Conservation (phyloP, 1,140 invertebrate genomes). For the Ostrea edulis region DNA sequence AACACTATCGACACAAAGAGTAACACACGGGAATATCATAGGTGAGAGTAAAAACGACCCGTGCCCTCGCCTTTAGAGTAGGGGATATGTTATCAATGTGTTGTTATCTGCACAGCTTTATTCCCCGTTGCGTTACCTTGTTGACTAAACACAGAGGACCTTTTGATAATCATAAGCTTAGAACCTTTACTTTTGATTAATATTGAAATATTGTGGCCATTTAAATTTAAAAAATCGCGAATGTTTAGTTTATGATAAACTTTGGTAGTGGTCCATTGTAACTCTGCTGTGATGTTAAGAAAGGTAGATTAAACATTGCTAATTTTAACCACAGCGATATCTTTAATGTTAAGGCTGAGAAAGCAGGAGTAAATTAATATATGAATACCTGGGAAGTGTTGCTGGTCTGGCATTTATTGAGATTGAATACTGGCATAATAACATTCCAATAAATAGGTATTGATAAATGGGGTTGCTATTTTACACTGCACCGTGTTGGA, state of each 20-base stretch:
- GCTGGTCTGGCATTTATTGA: constrained; percentile 20
- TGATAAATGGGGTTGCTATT: constrained; percentile 22
- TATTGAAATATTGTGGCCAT: constrained; percentile 32
- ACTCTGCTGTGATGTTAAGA: constrained; percentile 18
- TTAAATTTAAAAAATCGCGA: constrained; percentile 23
- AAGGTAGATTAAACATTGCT: constrained; percentile 35
- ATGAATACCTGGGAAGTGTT: constrained; percentile 22
- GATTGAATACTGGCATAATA: not conserved
- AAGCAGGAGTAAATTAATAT: constrained; percentile 30
- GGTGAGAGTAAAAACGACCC: not conserved
- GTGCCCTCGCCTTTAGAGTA: not conserved
- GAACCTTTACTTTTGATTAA: not conserved
- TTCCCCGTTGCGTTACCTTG: constrained; percentile 18
- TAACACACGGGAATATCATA: constrained; percentile 17
- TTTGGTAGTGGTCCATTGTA: constrained; percentile 21
- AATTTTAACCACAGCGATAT: constrained; percentile 18
- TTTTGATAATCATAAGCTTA: constrained; percentile 26
- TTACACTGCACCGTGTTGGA: not conserved
- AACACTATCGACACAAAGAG: not conserved
- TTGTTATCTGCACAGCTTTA: not conserved
- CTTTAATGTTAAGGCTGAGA: constrained; percentile 10
- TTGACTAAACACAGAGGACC: constrained; percentile 25
- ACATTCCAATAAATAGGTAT: constrained; percentile 8
- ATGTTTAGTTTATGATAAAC: constrained; percentile 27
- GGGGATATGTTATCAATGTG: not conserved